phyloP scores from a whole-genome alignment of 2,888 invertebrate genomes.

The Cheilosia urbana region DNA sequence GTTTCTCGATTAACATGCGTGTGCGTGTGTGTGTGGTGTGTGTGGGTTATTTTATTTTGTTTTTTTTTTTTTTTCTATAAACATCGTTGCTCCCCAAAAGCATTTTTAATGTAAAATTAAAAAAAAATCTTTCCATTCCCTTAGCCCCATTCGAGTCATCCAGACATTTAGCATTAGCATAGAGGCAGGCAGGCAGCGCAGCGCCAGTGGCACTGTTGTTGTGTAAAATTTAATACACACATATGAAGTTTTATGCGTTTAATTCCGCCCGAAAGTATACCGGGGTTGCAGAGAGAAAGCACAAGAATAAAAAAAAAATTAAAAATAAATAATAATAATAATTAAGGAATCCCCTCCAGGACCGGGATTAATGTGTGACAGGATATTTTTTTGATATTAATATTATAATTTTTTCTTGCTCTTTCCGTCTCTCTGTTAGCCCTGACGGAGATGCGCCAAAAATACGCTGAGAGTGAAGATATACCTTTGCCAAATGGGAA shows the following conservation, averaged over 20 bases:
- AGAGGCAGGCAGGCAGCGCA: not conserved
- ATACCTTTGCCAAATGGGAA: slow-evolving; percentile 24
- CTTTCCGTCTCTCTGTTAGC: slow-evolving; percentile 1
- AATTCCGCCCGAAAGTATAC: slow-evolving; percentile 34
- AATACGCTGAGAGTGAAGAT: too few species aligned
- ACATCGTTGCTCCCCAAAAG: not conserved
- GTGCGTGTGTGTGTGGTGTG: not conserved
- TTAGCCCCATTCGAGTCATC: not conserved
- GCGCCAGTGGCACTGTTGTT: slow-evolving; percentile 49
- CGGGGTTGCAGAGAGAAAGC: not conserved
- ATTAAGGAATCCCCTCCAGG: slow-evolving; percentile 27
- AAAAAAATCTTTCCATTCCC: slow-evolving; percentile 15
- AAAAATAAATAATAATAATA: not conserved
- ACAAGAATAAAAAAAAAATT: not conserved
- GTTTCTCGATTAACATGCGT: slow-evolving; percentile 18
- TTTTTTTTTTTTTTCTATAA: slow-evolving; percentile 16
- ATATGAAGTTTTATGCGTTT: slow-evolving; percentile 52
- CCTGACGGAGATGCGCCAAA: not conserved
- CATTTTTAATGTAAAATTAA: slow-evolving; percentile 18
- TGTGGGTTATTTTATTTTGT: too few species aligned
- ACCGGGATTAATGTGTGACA: slow-evolving; percentile 28
- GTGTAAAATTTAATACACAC: slow-evolving; percentile 56
- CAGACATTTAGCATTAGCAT: too few species aligned
- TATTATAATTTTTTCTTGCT: not conserved
- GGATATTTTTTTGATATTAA: slow-evolving; percentile 9